A percentile compares a stretch with the other conserved stretches of the same genome.
Evolutionary conservation across 1,140 invertebrate species (phyloP).

Genomic region (Sycobia sp.): DNA sequence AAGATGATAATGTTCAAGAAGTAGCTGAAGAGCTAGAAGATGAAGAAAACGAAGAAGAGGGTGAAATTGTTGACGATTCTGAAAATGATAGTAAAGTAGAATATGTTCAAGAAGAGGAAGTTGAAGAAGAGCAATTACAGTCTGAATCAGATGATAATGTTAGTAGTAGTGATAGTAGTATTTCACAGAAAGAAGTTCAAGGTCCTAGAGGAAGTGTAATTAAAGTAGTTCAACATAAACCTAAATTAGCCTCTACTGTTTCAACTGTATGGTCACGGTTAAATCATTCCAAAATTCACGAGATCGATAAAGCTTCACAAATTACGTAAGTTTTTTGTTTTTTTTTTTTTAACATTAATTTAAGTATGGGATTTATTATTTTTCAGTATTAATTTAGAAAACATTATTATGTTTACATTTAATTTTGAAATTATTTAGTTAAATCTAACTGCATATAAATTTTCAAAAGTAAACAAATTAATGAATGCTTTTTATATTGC

Average conservation of each 20-base stretch:
- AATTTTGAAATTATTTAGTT: too few relatives aligned
- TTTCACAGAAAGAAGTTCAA: conserved; percentile 55
- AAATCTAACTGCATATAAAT: too few relatives aligned
- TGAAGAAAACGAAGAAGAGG: conserved; percentile 38
- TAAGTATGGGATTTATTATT: neutral
- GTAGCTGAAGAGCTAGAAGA: conserved; percentile 28
- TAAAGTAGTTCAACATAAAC: conserved; percentile 57
- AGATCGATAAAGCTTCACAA: neutral
- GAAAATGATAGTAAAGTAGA: conserved; percentile 39
- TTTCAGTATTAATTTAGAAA: neutral
- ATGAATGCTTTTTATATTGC: conserved; percentile 25
- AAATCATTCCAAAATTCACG: conserved; percentile 48
- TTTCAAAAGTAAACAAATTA: neutral
- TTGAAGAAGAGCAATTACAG: conserved; percentile 35
- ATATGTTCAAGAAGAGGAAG: conserved; percentile 38
- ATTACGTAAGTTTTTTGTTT: conserved; percentile 22
- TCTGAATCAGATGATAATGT: conserved; percentile 25
- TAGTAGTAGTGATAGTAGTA: conserved; percentile 42
- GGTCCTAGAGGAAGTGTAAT: conserved; percentile 59
- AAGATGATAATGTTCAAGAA: conserved; percentile 18
- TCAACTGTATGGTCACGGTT: conserved; percentile 67
- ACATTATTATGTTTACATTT: neutral
- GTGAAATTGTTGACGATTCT: conserved; percentile 41
- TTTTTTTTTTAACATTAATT: conserved; percentile 1
- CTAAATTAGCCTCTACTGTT: conserved; percentile 59